phyloP scores from a whole-genome alignment of 2,888 invertebrate genomes.

The Phortica magna region DNA sequence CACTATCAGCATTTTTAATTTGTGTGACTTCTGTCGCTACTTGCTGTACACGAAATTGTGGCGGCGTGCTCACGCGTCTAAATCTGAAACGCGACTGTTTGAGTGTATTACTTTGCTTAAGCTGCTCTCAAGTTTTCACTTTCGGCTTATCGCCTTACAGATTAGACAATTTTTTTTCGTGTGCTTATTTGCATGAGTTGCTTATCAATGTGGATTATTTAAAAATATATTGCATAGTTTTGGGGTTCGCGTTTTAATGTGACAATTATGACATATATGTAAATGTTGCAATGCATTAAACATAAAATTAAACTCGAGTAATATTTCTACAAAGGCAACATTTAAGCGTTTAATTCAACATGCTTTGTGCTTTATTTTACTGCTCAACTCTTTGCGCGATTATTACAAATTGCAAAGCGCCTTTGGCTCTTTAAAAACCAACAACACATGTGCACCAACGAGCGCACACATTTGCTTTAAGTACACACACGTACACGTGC shows the following conservation, averaged over 20 bases:
- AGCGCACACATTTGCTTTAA: conserved; percentile 1
- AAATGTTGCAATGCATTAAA: too few relatives aligned
- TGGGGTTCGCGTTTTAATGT: too few relatives aligned
- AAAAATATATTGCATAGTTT: conserved; percentile 1
- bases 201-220: too few relatives aligned
- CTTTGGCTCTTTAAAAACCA: conserved; percentile 15
- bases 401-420: conserved; percentile 14
- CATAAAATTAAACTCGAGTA: not conserved
- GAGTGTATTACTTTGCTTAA: too few relatives aligned
- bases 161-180: not conserved
- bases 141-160: not conserved
- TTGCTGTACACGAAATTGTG: not conserved
- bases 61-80: not conserved
- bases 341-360: not conserved
- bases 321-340: not conserved
- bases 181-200: not conserved
- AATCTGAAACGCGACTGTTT: not conserved
- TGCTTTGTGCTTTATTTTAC: not conserved
- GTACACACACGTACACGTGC: not conserved
- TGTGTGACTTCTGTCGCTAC: too few relatives aligned
- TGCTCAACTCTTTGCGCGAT: not conserved
- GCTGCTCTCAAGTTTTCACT: too few relatives aligned
- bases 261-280: too few relatives aligned
- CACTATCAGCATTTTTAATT: not conserved
- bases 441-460: not conserved